Percentiles rank a stretch among this genome's conserved stretches.
Evolutionary conservation across 2,797 vertebrate genomes (phyloP).

Genomic region (Myripristis murdjan): DNA sequence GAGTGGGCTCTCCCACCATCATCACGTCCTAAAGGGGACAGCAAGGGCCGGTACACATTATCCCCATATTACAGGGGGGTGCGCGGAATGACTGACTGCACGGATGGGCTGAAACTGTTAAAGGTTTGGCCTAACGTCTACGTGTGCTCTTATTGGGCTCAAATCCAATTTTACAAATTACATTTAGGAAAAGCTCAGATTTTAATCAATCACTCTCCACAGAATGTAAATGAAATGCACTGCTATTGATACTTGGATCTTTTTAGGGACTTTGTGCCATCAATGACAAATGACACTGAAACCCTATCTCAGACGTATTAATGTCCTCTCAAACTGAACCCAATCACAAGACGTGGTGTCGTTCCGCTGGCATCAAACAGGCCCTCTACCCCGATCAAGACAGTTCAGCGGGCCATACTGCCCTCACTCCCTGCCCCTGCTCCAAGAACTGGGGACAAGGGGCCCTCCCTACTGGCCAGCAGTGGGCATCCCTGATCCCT

Average conservation of each 20-base stretch:
- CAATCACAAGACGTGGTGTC: slow-evolving; percentile 45
- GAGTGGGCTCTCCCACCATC: slow-evolving; percentile 99
- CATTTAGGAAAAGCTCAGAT: background rate
- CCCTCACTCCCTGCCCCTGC: slow-evolving; percentile 48
- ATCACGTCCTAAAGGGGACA: slow-evolving; percentile 94
- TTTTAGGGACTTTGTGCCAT: slow-evolving; percentile 24
- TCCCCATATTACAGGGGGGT: slow-evolving; percentile 88
- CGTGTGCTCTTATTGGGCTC: slow-evolving; percentile 44
- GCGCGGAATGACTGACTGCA: slow-evolving; percentile 73
- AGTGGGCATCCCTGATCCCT: slow-evolving; percentile 86
- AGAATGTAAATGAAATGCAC: slow-evolving; percentile 20
- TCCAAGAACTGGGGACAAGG: slow-evolving; percentile 55
- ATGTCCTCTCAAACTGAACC: slow-evolving; percentile 42
- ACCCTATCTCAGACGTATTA: slow-evolving; percentile 10
- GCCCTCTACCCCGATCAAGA: slow-evolving; percentile 31
- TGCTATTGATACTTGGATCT: slow-evolving; percentile 13
- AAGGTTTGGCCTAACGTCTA: slow-evolving; percentile 15
- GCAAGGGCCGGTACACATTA: slow-evolving; percentile 89
- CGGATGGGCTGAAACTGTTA: slow-evolving; percentile 52
- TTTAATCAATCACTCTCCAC: no score
- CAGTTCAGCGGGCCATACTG: slow-evolving; percentile 47
- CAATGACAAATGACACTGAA: slow-evolving; percentile 8
- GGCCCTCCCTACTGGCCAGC: slow-evolving; percentile 77
- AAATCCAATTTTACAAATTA: slow-evolving; percentile 25
- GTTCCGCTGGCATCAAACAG: slow-evolving; percentile 20